Conservation (phyloP, 1,140 invertebrate genomes). For the Adelges cooleyi region DNA sequence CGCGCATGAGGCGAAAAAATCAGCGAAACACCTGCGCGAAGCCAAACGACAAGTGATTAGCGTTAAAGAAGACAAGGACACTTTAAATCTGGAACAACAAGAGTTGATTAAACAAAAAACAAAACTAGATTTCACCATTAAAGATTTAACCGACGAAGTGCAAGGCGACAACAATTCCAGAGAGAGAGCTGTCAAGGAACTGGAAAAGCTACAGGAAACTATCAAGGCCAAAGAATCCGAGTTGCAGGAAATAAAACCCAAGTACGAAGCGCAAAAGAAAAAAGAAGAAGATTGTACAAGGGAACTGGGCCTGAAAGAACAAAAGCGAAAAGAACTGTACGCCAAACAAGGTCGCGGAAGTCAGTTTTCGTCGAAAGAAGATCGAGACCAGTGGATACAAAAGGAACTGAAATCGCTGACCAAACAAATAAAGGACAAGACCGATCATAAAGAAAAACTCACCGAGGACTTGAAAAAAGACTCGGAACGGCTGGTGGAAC, state of each 20-base stretch:
- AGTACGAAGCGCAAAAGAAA: conserved; percentile 89
- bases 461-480: conserved; percentile 78
- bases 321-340: conserved; percentile 94
- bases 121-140: conserved; percentile 87
- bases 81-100: conserved; percentile 80
- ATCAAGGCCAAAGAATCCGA: conserved; percentile 82
- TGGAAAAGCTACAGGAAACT: conserved; percentile 77
- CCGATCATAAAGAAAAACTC: conserved; percentile 73
- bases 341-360: conserved; percentile 95
- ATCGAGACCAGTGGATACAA: conserved; percentile 93
- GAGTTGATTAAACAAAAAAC: conserved; percentile 90
- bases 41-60: conserved; percentile 75
- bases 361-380: conserved; percentile 92
- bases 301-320: conserved; percentile 85
- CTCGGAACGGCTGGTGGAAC: conserved; percentile 64
- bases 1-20: conserved; percentile 80
- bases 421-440: conserved; percentile 81
- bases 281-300: conserved; percentile 81
- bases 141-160: conserved; percentile 91
- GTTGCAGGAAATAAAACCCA: conserved; percentile 72
- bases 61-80: conserved; percentile 86
- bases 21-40: conserved; percentile 73
- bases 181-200: conserved; percentile 76
- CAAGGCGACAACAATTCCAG: conserved; percentile 87
- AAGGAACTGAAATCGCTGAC: conserved; percentile 81